phyloP scores from a whole-genome alignment of 1,140 invertebrate species.

The Drosophila repleta region DNA sequence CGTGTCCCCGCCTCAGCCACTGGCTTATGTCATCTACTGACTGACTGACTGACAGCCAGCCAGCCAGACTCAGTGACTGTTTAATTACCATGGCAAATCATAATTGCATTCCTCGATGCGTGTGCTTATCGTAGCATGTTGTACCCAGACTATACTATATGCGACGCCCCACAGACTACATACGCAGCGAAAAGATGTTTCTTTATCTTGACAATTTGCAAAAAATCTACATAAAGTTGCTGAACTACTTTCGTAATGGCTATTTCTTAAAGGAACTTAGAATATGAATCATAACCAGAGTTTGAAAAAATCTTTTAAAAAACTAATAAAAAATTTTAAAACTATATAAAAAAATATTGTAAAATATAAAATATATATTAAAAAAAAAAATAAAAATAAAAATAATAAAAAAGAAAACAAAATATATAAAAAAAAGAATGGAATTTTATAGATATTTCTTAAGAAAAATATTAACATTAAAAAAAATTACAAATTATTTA shows the following conservation, averaged over 20 bases:
- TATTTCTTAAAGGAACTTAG: background rate
- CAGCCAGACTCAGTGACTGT: constrained; percentile 15
- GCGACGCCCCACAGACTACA: background rate
- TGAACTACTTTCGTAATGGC: background rate
- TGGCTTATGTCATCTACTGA: constrained; percentile 44
- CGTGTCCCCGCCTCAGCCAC: constrained; percentile 24
- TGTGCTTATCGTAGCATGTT: constrained; percentile 52
- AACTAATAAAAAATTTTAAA: too few species aligned
- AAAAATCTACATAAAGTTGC: constrained; percentile 3
- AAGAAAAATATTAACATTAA: too few species aligned
- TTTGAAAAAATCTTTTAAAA: too few species aligned
- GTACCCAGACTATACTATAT: background rate
- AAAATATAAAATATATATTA: too few species aligned
- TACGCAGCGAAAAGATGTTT: background rate
- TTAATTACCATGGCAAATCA: constrained; percentile 72
- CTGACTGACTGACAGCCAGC: background rate
- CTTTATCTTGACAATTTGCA: background rate
- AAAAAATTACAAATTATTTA: too few species aligned
- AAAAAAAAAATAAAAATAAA: too few species aligned
- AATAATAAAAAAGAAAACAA: too few species aligned
- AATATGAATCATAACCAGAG: background rate
- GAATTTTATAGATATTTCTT: too few species aligned
- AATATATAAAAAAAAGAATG: too few species aligned
- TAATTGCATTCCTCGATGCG: constrained; percentile 56
- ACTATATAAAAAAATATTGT: too few species aligned